Percentiles rank a stretch among this genome's conserved stretches.
Evolutionary conservation across 2,888 invertebrate genomes (phyloP).

Genomic region (Troilus luridus): DNA sequence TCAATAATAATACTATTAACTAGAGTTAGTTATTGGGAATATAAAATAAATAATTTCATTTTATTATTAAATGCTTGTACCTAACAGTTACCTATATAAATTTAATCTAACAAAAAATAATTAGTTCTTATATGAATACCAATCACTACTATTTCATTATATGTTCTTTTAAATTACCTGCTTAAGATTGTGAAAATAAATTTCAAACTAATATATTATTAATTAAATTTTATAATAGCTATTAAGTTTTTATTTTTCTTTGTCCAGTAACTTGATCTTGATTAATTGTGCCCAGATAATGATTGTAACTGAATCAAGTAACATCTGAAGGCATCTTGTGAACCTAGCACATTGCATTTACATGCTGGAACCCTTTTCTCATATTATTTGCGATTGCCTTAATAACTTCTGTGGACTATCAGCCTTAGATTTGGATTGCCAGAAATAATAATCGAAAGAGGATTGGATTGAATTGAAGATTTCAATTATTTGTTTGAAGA

Average conservation of each 20-base stretch:
- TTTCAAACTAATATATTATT: background rate
- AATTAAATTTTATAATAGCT: background rate
- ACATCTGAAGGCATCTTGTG: constrained; percentile 11
- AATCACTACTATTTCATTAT: background rate
- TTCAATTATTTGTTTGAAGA: background rate
- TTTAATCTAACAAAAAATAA: background rate
- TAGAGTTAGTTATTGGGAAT: background rate
- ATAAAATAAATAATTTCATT: background rate
- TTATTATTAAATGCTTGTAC: background rate
- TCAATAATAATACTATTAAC: background rate
- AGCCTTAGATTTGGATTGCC: background rate
- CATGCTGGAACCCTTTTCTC: background rate
- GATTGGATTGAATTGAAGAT: background rate
- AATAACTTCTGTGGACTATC: background rate
- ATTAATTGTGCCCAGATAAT: constrained; percentile 16
- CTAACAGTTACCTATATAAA: background rate
- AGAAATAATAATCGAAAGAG: background rate
- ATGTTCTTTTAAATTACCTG: background rate
- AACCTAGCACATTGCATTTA: background rate
- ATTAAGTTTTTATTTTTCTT: background rate
- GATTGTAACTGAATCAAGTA: constrained; percentile 5
- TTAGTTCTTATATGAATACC: background rate
- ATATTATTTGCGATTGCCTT: background rate
- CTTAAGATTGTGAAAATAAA: background rate
- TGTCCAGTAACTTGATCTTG: background rate